Percentiles rank a stretch among this genome's conserved stretches.
Conservation (phyloP, 2,113 vertebrate species). For the Egretta garzetta region DNA sequence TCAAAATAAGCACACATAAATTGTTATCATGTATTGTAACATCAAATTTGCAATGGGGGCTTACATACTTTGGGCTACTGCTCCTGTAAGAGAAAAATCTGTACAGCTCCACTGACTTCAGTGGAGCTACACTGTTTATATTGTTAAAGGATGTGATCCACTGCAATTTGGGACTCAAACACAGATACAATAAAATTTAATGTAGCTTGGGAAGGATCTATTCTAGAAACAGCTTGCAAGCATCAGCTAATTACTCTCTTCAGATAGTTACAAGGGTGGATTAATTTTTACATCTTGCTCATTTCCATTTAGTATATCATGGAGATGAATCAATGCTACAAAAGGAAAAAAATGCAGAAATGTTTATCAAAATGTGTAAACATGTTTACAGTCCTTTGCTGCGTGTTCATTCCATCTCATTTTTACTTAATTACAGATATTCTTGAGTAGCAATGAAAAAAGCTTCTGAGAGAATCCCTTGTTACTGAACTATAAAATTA, state of each 20-base stretch:
- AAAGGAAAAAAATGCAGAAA: neutral
- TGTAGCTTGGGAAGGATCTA: conserved; percentile 22
- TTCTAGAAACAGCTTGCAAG: conserved; percentile 47
- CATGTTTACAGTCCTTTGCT: neutral
- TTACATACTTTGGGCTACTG: neutral
- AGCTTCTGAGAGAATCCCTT: neutral
- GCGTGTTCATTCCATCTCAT: neutral
- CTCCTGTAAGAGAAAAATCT: neutral
- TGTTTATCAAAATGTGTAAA: conserved; percentile 11
- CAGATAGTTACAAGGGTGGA: conserved; percentile 38
- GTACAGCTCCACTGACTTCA: neutral
- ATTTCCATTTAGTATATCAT: conserved; percentile 13
- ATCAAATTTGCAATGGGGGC: neutral
- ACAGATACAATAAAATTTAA: conserved; percentile 31
- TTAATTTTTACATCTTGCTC: conserved; percentile 50
- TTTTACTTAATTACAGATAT: conserved; percentile 22
- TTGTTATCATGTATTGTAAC: neutral
- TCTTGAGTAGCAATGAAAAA: neutral
- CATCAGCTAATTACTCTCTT: conserved; percentile 35
- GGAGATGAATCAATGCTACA: conserved; percentile 1
- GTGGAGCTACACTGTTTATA: neutral
- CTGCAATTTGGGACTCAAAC: neutral
- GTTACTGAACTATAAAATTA: neutral
- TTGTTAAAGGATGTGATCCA: neutral
- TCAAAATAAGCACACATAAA: neutral